Percentiles rank a stretch among this genome's conserved stretches.
Conservation (phyloP, 2,113 vertebrate genomes). For the Chauna torquata region DNA sequence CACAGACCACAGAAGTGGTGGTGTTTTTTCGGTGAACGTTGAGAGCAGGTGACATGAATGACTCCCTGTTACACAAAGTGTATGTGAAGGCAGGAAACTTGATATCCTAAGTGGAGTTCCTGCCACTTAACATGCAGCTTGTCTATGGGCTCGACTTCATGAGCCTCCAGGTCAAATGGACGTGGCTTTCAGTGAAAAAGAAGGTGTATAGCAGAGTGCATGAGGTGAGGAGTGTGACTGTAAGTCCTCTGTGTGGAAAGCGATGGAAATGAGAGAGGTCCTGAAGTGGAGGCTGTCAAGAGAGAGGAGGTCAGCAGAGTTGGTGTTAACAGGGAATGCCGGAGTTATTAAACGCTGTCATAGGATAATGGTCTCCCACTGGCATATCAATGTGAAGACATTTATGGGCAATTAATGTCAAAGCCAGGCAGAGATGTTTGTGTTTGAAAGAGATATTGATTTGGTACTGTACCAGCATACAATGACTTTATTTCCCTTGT, state of each 20-base stretch:
- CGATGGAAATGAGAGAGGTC: neutral
- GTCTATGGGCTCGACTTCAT: neutral
- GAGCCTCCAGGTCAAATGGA: neutral
- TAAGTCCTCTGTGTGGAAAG: neutral
- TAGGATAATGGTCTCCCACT: neutral
- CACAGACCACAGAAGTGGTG: neutral
- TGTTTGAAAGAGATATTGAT: constrained; percentile 26
- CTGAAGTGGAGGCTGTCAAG: neutral
- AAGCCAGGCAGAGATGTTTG: neutral
- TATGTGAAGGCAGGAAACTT: neutral
- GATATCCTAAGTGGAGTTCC: neutral
- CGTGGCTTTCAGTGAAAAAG: neutral
- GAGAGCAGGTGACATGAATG: neutral
- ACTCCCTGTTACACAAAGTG: neutral
- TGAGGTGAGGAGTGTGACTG: neutral
- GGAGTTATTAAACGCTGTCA: neutral
- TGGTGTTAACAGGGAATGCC: neutral
- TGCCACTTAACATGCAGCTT: neutral
- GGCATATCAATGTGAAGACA: neutral
- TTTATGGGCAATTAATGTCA: constrained; percentile 26
- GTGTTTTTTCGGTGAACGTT: neutral
- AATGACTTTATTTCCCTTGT: constrained; percentile 9
- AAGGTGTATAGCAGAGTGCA: neutral
- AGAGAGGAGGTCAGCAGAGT: neutral
- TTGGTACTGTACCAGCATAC: neutral